Conservation (phyloP, 2,888 invertebrate genomes). For the Agriopis marginaria region DNA sequence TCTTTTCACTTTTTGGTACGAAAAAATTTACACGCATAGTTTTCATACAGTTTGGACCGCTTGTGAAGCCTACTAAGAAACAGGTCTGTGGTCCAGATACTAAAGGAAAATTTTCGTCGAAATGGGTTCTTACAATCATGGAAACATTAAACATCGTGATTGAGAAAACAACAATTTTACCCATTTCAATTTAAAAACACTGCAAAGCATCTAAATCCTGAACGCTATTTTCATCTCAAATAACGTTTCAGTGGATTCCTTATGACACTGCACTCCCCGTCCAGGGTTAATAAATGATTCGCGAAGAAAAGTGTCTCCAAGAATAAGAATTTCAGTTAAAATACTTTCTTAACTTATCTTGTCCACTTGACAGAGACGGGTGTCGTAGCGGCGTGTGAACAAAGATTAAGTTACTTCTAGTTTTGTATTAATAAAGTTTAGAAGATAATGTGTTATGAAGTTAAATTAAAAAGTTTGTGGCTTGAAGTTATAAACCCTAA, state of each 20-base stretch:
- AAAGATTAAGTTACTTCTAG: slow-evolving; percentile 17
- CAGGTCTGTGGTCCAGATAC: no score
- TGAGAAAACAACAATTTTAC: no score
- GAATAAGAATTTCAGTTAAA: slow-evolving; percentile 41
- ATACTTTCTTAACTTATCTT: slow-evolving; percentile 36
- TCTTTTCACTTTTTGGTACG: no score
- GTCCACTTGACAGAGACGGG: slow-evolving; percentile 31
- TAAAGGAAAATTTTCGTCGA: no score
- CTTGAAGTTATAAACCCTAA: no score
- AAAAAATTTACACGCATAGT: no score
- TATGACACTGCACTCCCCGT: slow-evolving; percentile 29
- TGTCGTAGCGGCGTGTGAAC: slow-evolving; percentile 19
- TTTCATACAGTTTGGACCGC: no score
- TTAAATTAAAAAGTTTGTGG: background rate
- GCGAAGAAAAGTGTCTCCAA: slow-evolving; percentile 26
- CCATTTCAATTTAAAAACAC: slow-evolving; percentile 8
- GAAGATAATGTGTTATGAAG: background rate
- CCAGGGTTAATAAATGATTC: slow-evolving; percentile 38
- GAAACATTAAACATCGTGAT: no score
- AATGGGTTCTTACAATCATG: no score
- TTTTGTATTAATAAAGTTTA: slow-evolving; percentile 6
- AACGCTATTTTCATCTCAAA: slow-evolving; percentile 17
- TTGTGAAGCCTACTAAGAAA: no score
- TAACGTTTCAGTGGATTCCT: slow-evolving; percentile 7
- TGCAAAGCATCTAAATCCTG: slow-evolving; percentile 11